Evolutionary conservation across 2,888 invertebrate species (phyloP).

Genomic region (Muschampia plurimacula): DNA sequence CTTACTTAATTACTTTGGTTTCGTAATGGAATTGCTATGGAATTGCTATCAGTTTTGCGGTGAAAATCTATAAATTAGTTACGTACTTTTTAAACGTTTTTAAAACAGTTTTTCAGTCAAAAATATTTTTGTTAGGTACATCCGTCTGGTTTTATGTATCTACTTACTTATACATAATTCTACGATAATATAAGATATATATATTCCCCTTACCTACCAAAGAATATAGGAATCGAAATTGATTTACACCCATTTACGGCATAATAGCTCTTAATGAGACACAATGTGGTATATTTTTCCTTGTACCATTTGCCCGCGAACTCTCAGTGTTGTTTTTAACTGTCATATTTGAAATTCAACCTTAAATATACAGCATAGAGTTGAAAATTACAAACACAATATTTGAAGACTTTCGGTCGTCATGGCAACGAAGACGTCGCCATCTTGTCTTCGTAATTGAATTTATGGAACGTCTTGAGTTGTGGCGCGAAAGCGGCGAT

Average conservation of each 20-base stretch:
- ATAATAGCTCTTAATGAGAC: constrained; percentile 44
- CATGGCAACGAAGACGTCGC: constrained; percentile 71
- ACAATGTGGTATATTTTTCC: constrained; percentile 48
- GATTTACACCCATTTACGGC: constrained; percentile 37
- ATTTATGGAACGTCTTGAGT: constrained; percentile 75
- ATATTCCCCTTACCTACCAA: constrained; percentile 30
- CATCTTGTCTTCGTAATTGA: constrained; percentile 72
- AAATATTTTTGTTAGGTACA: too few relatives aligned
- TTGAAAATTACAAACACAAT: constrained; percentile 47
- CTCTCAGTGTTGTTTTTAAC: constrained; percentile 42
- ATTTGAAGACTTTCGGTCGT: constrained; percentile 64
- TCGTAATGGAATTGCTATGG: too few relatives aligned
- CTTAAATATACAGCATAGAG: constrained; percentile 48
- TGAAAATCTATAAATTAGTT: too few relatives aligned
- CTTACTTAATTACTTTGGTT: too few relatives aligned
- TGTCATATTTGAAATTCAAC: constrained; percentile 43
- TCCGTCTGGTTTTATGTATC: too few relatives aligned
- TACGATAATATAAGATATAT: background rate
- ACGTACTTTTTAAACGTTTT: too few relatives aligned
- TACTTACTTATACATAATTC: too few relatives aligned
- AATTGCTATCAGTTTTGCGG: too few relatives aligned
- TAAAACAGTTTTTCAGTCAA: too few relatives aligned
- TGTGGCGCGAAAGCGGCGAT: constrained; percentile 72
- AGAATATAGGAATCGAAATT: constrained; percentile 29
- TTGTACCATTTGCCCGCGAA: constrained; percentile 41